A percentile compares a stretch with the other conserved stretches of the same genome.
Conservation (phyloP, 2,888 invertebrate genomes). For the Caenorhabditis sulstoni region DNA sequence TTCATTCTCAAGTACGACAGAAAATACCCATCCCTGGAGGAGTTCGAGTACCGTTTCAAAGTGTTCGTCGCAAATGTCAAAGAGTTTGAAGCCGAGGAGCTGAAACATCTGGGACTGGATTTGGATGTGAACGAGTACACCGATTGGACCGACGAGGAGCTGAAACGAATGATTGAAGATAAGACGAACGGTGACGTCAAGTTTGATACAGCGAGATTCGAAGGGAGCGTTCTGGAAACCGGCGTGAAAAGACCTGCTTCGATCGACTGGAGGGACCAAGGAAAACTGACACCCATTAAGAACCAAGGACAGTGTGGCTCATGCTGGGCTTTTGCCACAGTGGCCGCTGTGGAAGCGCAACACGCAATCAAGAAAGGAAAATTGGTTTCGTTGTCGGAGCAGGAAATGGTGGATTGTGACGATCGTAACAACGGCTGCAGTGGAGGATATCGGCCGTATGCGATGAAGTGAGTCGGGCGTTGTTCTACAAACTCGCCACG, state of each 20-base stretch:
- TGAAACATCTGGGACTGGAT: conserved; percentile 46
- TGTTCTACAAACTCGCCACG: neutral
- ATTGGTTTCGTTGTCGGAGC: conserved; percentile 71
- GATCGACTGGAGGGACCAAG: conserved; percentile 68
- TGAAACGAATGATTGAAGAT: conserved; percentile 30
- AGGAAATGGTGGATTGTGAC: conserved; percentile 77
- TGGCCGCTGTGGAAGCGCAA: conserved; percentile 70
- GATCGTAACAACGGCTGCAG: conserved; percentile 68
- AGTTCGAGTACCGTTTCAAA: conserved; percentile 33
- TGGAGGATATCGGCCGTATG: conserved; percentile 72
- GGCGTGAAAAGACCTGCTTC: conserved; percentile 48
- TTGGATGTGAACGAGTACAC: conserved; percentile 62
- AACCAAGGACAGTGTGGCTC: conserved; percentile 75
- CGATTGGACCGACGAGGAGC: conserved; percentile 59
- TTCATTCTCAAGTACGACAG: conserved; percentile 35
- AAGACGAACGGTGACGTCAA: neutral
- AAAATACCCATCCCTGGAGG: conserved; percentile 24
- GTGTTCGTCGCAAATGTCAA: conserved; percentile 47
- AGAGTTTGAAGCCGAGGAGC: conserved; percentile 58
- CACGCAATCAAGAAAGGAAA: conserved; percentile 65
- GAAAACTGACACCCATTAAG: conserved; percentile 70
- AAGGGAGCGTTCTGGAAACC: conserved; percentile 21
- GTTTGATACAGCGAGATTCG: conserved; percentile 17
- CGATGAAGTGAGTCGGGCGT: conserved; percentile 61
- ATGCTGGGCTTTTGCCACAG: conserved; percentile 75